These are phyloP conservation scores for Eueremaeus valkanovi DNA, from an alignment of 2,888 invertebrate species.

Conservation along the genomic window DNA sequence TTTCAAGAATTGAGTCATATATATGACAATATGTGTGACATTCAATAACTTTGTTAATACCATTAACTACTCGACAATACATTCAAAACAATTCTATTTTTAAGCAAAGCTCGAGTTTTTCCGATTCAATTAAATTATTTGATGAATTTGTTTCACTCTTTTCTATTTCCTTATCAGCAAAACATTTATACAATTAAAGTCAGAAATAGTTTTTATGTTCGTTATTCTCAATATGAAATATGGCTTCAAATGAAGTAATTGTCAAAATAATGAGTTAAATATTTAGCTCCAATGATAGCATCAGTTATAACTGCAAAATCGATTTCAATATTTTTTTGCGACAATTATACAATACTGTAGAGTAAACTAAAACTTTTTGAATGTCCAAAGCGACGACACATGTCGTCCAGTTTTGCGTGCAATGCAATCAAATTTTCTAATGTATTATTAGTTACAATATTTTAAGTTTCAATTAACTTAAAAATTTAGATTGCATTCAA, in stretches of 20 bases:
- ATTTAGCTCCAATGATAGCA: not conserved
- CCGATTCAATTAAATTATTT: not conserved
- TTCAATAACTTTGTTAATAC: not conserved
- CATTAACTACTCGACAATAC: not conserved
- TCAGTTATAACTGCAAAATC: not conserved
- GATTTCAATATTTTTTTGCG: conserved; percentile 15
- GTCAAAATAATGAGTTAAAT: not conserved
- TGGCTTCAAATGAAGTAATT: not conserved
- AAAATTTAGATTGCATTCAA: too few species aligned
- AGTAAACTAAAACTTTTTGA: too few species aligned
- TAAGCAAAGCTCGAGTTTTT: not conserved
- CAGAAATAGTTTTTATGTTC: not conserved
- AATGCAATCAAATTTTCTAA: too few species aligned
- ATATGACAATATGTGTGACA: not conserved
- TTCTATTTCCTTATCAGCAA: not conserved
- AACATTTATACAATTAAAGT: conserved; percentile 6
- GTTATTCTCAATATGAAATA: not conserved
- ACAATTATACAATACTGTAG: too few species aligned
- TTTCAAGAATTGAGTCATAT: not conserved
- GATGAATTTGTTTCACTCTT: not conserved
- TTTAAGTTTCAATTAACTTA: too few species aligned
- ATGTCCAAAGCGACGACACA: too few species aligned
- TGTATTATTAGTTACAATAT: too few species aligned
- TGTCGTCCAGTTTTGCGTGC: too few species aligned
- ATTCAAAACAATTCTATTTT: not conserved